phyloP scores from a whole-genome alignment of 2,797 vertebrate genomes.

The Ctenopoma kingsleyae region DNA sequence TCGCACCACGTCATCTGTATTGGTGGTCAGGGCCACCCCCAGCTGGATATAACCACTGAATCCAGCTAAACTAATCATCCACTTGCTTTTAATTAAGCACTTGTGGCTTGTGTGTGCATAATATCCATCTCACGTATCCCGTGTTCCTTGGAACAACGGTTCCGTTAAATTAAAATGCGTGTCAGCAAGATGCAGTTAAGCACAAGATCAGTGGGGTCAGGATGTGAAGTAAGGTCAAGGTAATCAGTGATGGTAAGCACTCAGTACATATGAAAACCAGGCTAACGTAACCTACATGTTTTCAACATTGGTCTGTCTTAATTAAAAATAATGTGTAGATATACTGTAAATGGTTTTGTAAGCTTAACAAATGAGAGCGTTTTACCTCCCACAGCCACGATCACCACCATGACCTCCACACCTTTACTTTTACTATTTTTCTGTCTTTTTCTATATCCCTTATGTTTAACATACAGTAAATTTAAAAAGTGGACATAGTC shows the following conservation, averaged over 20 bases:
- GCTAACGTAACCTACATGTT: background rate
- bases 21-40: background rate
- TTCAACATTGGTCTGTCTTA: background rate
- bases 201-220: background rate
- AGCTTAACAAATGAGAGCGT: no score
- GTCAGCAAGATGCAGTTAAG: background rate
- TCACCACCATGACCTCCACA: no score
- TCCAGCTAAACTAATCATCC: background rate
- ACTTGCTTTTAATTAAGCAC: background rate
- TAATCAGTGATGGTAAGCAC: background rate
- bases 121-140: background rate
- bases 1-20: background rate
- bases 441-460: no score
- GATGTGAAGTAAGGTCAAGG: background rate
- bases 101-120: background rate
- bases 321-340: background rate
- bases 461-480: no score
- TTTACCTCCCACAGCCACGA: no score
- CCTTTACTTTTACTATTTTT: no score
- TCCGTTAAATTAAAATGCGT: background rate
- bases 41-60: background rate
- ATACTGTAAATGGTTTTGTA: no score
- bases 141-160: background rate
- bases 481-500: no score
- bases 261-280: no score